Percentiles rank a stretch among this genome's conserved stretches.
These are phyloP conservation scores for Coturnix japonica DNA, from an alignment of 2,113 vertebrate species.

Conservation along the genomic window DNA sequence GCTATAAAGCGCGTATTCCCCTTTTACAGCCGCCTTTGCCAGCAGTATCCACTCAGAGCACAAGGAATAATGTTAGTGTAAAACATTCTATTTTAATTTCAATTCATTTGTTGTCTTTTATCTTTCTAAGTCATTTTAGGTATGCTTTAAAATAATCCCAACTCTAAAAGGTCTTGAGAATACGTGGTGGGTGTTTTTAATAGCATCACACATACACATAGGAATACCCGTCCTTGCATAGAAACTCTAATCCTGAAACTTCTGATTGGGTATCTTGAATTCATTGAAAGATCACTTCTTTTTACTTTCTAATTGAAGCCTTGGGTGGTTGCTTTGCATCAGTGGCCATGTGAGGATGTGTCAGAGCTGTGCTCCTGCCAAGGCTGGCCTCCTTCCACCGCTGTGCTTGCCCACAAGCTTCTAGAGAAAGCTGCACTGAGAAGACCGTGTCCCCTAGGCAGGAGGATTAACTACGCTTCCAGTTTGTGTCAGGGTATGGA, in stretches of 20 bases:
- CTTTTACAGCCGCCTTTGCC: neutral
- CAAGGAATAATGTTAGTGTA: neutral
- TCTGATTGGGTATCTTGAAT: neutral
- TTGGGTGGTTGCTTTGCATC: neutral
- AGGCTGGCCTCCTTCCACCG: neutral
- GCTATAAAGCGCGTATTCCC: neutral
- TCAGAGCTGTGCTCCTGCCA: neutral
- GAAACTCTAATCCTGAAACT: neutral
- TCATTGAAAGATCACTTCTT: neutral
- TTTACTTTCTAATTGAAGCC: rapidly evolving
- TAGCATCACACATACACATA: neutral
- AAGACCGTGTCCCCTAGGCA: neutral
- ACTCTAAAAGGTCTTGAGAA: neutral
- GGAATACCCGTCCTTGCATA: neutral
- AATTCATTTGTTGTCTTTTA: neutral
- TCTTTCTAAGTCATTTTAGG: neutral
- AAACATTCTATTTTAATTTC: neutral
- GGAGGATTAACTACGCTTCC: neutral
- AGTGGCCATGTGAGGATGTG: conserved; percentile 11
- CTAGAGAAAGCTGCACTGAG: neutral
- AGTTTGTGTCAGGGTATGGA: neutral
- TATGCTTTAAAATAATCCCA: neutral
- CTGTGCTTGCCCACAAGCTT: neutral
- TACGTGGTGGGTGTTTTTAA: neutral
- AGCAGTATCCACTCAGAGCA: neutral